These are phyloP conservation scores for Drepana arcuata DNA, from an alignment of 1,140 invertebrate genomes.

Conservation along the genomic window DNA sequence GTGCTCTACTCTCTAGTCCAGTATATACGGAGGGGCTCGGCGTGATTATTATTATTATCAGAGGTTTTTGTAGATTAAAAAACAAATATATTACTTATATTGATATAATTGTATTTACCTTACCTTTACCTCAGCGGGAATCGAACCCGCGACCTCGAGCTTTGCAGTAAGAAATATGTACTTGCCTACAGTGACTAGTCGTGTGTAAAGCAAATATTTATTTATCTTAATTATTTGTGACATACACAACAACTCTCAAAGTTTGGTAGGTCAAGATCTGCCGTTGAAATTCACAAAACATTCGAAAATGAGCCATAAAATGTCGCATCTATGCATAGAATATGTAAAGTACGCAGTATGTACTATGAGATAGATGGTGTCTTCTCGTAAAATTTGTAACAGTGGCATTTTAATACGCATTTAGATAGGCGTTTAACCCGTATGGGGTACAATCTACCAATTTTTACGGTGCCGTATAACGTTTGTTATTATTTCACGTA, in stretches of 20 bases:
- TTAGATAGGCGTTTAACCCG: constrained; percentile 59
- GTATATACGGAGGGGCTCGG: too few species aligned
- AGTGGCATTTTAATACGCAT: constrained; percentile 61
- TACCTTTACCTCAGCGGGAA: too few species aligned
- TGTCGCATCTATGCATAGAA: constrained; percentile 46
- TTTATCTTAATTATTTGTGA: neutral
- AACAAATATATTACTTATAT: too few species aligned
- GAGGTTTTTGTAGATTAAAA: too few species aligned
- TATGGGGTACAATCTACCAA: constrained; percentile 34
- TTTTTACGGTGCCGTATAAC: constrained; percentile 58
- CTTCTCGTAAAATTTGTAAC: constrained; percentile 60
- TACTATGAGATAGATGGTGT: too few species aligned
- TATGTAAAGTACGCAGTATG: too few species aligned
- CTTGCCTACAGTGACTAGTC: too few species aligned
- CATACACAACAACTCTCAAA: neutral
- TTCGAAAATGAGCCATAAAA: neutral
- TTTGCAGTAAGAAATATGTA: too few species aligned
- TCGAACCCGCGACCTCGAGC: too few species aligned
- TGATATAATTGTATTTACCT: too few species aligned
- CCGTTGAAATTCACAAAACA: neutral
- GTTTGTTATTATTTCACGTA: constrained; percentile 66
- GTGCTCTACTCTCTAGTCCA: too few species aligned
- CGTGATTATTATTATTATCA: too few species aligned
- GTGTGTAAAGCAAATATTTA: neutral
- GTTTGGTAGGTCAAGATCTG: neutral